These are phyloP conservation scores for Microcebus lehilahytsara DNA, from an alignment of 2,113 vertebrate species.

Conservation along the genomic window DNA sequence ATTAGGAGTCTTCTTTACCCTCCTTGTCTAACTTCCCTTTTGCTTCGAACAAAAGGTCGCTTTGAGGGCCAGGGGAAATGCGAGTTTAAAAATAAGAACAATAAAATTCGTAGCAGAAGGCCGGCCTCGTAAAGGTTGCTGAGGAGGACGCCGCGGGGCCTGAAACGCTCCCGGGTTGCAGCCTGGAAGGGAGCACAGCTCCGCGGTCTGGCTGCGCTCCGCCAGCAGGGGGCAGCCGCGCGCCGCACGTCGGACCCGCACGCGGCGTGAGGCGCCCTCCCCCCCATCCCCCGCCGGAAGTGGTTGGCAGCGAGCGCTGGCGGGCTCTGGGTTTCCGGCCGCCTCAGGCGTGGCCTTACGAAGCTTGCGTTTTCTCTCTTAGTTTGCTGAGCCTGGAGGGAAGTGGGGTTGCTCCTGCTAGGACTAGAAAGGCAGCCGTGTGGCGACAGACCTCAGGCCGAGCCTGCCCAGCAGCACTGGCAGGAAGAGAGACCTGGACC, in stretches of 20 bases:
- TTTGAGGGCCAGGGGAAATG: background rate
- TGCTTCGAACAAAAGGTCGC: background rate
- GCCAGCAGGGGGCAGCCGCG: background rate
- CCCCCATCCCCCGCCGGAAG: background rate
- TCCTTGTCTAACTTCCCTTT: background rate
- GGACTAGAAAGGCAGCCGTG: fast-evolving
- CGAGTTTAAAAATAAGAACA: background rate
- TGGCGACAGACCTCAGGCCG: fast-evolving
- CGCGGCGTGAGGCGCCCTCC: fast-evolving
- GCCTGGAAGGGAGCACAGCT: fast-evolving
- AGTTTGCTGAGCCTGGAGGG: fast-evolving
- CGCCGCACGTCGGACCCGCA: background rate
- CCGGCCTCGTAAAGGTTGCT: fast-evolving
- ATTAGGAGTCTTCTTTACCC: background rate
- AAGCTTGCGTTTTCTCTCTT: fast-evolving
- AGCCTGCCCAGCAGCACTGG: background rate
- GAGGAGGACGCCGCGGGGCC: fast-evolving
- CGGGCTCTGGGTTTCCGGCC: fast-evolving
- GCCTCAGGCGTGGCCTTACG: fast-evolving
- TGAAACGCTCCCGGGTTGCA: fast-evolving
- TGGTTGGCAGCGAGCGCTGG: fast-evolving
- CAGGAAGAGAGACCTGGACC: background rate
- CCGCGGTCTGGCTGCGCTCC: fast-evolving
- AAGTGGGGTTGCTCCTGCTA: fast-evolving
- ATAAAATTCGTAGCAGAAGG: background rate